Evolutionary conservation across 1,140 invertebrate genomes (phyloP), one percentile per base, ranked within the genome.

Genomic region (Acromyrmex echinatior): DNA sequence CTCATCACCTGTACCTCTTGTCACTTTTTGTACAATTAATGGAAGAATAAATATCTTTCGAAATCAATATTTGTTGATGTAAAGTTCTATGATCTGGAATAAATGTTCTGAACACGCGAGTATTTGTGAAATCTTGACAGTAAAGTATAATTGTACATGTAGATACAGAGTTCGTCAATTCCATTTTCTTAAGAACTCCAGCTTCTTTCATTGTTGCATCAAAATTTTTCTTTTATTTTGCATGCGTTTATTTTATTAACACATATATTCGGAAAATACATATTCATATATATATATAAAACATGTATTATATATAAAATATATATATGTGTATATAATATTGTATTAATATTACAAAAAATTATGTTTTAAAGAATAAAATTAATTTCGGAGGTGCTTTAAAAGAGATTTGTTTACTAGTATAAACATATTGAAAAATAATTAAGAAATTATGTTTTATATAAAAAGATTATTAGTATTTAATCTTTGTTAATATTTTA

Each of bases 1-100:
- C 71, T 87, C 65, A 18, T 58, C 63, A 65, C 65, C 31, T 66
- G 65, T 66, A 63, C 6, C 31, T 39, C 35, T 31, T 39, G 71
- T 56, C 62, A 78, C 28, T 79, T 79, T 65, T 65, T 74, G 16
- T 12, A 25, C 21, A n/a, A 28, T 51, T 68, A 63, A 71, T 21
- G 39, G 10, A 9, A 51, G n/a, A 10, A 62, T 21, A 85, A 68
- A 12, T 45, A 70, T 9, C 7, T 58, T 51, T 25, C n/a, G 25
- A 53, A 9, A 5, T 25, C 31, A 5, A 31, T 53, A 18, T 12
- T 6, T 39, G 12, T 12, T 12, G 66, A 25, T 18, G 1, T 9
- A 1, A 18, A 31, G 25, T 73, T 73, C 4, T 65, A 12, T 7
- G n/a, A 4, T 39, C 4, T 39, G 53, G 18, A 35, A 25, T 56